Conservation (phyloP, 2,888 invertebrate species). For the Chloroclysta siterata region DNA sequence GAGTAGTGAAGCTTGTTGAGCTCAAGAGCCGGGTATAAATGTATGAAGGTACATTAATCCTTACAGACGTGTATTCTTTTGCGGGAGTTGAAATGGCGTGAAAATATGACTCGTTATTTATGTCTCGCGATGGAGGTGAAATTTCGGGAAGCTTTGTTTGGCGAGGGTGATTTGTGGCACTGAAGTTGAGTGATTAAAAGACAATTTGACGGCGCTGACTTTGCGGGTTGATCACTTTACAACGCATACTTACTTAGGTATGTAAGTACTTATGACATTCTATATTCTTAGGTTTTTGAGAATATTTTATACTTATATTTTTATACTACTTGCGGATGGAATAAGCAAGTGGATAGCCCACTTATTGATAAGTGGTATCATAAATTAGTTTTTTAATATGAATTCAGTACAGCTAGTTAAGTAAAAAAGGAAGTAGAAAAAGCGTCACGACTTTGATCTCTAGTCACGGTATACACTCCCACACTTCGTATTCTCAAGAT, state of each 20-base stretch:
- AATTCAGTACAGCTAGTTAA: too few species aligned
- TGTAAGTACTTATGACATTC: too few species aligned
- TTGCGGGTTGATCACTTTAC: not conserved
- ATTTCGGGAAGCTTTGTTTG: slow-evolving; percentile 52
- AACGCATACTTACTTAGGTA: too few species aligned
- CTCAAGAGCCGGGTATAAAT: slow-evolving; percentile 71
- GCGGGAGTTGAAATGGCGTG: slow-evolving; percentile 82
- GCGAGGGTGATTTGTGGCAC: slow-evolving; percentile 36
- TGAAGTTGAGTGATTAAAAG: not conserved
- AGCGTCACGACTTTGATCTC: too few species aligned
- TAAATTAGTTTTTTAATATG: too few species aligned
- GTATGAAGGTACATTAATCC: slow-evolving; percentile 84
- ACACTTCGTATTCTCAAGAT: too few species aligned
- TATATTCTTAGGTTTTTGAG: not conserved
- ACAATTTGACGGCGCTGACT: not conserved
- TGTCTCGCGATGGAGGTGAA: slow-evolving; percentile 64
- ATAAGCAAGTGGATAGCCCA: too few species aligned
- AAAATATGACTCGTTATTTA: slow-evolving; percentile 83
- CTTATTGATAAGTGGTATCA: too few species aligned
- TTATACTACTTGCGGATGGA: too few species aligned
- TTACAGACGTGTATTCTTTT: slow-evolving; percentile 80
- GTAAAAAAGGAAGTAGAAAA: too few species aligned
- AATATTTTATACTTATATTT: too few species aligned
- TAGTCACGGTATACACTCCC: too few species aligned
- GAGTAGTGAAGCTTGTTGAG: slow-evolving; percentile 58